phyloP scores from a whole-genome alignment of 2,113 vertebrate species.

The Microtus pennsylvanicus region DNA sequence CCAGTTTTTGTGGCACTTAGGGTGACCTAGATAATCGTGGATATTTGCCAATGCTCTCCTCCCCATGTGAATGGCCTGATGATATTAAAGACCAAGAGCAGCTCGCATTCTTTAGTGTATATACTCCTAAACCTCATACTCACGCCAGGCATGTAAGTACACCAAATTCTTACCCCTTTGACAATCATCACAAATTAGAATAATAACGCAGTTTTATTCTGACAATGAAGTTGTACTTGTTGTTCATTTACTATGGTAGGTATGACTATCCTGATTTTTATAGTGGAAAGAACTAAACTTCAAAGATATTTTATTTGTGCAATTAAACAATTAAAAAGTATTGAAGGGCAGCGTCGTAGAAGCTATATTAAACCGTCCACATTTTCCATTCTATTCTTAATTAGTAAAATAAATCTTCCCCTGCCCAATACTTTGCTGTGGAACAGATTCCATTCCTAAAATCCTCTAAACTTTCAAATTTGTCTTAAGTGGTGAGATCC shows the following conservation, averaged over 20 bases:
- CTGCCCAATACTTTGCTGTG: not conserved
- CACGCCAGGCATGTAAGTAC: not conserved
- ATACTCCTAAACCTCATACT: conserved; percentile 5
- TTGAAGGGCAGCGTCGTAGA: not conserved
- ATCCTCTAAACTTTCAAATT: not conserved
- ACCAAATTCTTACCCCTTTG: conserved; percentile 2
- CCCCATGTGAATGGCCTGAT: conserved; percentile 10
- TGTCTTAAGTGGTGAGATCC: not conserved
- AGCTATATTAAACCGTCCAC: not conserved
- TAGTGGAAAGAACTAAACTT: not conserved
- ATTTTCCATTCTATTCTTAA: not conserved
- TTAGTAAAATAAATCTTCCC: not conserved
- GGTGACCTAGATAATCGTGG: conserved; percentile 64
- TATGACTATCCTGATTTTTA: not conserved
- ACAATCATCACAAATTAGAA: conserved; percentile 25
- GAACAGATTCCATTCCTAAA: not conserved
- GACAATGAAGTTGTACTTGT: not conserved
- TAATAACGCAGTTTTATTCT: not conserved
- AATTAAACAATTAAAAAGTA: not conserved
- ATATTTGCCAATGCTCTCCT: conserved; percentile 52
- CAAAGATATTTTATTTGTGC: not conserved
- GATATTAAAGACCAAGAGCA: not conserved
- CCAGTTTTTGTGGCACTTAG: conserved; percentile 40
- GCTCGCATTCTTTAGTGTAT: not conserved
- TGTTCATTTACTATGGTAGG: not conserved